phyloP scores from a whole-genome alignment of 30 jellyfish, hydroid and myxozoan genomes.

The Rhopilema esculentum region DNA sequence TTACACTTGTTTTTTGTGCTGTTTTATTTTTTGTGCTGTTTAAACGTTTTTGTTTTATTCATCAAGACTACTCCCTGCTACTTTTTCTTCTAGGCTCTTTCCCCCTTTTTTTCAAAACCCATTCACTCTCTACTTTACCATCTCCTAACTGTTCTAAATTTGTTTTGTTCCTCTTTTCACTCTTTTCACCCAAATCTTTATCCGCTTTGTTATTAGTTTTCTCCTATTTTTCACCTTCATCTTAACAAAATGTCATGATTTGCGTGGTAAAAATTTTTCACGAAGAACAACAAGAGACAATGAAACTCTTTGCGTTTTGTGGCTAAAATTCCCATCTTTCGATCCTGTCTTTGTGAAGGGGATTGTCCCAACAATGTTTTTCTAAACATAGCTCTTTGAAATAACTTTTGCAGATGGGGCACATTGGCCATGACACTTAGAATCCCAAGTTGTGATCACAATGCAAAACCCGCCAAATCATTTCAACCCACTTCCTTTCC shows the following conservation, averaged over 20 bases:
- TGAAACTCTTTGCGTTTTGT: too few species aligned
- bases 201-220: neutral
- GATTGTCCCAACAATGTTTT: too few species aligned
- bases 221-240: neutral
- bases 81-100: neutral
- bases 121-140: slow-evolving; percentile 1
- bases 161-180: slow-evolving; percentile 1
- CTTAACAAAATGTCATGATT: neutral
- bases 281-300: too few species aligned
- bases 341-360: too few species aligned
- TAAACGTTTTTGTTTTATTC: too few species aligned
- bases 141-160: slow-evolving; percentile 1
- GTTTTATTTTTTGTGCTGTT: too few species aligned
- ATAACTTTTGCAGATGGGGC: too few species aligned
- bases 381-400: too few species aligned
- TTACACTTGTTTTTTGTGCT: too few species aligned
- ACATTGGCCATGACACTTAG: too few species aligned
- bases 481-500: neutral
- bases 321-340: too few species aligned
- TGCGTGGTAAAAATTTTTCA: too few species aligned
- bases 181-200: neutral
- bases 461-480: neutral
- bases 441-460: neutral
- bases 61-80: neutral
- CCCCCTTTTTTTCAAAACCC: neutral